Evolutionary conservation across 30 jellyfish, hydroid and myxozoan species (phyloP).

Genomic region (Nemopilema nomurai): DNA sequence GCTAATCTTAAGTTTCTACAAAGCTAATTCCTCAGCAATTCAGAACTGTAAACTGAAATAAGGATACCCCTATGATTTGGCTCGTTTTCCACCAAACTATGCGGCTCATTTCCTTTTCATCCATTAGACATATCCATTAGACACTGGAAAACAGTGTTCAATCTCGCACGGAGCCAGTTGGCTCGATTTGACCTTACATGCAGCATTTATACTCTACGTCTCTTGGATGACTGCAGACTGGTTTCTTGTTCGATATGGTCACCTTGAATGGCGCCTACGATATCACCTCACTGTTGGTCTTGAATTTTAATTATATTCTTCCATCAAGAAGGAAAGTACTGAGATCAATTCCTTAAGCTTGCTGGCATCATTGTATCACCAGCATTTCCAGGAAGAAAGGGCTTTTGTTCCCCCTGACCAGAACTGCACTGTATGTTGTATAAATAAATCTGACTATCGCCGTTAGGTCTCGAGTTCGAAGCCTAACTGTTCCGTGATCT

Average conservation of each 20-base stretch:
- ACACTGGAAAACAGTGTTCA: background rate
- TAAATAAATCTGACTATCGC: background rate
- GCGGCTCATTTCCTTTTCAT: background rate
- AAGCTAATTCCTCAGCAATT: conserved; percentile 30
- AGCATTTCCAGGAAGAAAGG: background rate
- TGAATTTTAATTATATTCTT: background rate
- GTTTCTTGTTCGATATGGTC: background rate
- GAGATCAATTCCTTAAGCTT: background rate
- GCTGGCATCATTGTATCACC: background rate
- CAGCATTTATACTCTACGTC: background rate
- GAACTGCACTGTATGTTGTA: background rate
- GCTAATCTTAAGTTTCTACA: conserved; percentile 31
- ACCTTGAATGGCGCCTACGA: background rate
- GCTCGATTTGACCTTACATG: background rate
- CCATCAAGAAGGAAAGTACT: background rate
- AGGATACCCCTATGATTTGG: background rate
- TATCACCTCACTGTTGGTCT: background rate
- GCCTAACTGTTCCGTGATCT: background rate
- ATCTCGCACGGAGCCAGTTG: background rate
- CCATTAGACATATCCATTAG: too few species aligned
- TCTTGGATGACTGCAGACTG: background rate
- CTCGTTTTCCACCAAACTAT: background rate
- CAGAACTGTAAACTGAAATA: conserved; percentile 12
- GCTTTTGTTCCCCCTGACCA: background rate
- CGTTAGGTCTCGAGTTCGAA: background rate